Conservation (phyloP, 2,113 vertebrate species). For the Marmota monax region DNA sequence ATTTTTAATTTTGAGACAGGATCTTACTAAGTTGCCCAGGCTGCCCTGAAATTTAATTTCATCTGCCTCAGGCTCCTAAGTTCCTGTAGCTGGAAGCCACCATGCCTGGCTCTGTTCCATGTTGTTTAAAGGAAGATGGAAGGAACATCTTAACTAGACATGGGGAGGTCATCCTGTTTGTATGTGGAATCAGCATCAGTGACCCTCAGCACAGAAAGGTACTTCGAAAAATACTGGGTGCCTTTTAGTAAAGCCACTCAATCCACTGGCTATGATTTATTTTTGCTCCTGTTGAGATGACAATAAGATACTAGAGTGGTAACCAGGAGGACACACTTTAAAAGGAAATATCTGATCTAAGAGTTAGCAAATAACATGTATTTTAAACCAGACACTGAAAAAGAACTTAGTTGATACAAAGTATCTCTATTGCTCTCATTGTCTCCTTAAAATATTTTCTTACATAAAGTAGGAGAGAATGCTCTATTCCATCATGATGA, state of each 20-base stretch:
- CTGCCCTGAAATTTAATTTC: neutral
- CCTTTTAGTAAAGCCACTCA: neutral
- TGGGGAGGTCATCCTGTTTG: neutral
- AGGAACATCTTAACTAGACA: neutral
- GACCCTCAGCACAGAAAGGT: neutral
- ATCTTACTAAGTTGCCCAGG: neutral
- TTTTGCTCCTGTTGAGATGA: neutral
- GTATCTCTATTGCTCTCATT: neutral
- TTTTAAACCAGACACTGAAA: neutral
- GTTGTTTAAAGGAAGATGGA: neutral
- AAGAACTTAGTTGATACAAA: neutral
- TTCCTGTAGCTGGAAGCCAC: neutral
- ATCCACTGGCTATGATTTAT: neutral
- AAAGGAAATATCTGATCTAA: neutral
- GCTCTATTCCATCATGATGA: neutral
- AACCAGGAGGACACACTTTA: neutral
- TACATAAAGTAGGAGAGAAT: neutral
- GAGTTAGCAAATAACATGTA: neutral
- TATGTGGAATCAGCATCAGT: neutral
- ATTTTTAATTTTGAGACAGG: neutral
- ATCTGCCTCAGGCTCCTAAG: neutral
- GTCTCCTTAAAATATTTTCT: conserved; percentile 17
- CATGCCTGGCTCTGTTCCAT: neutral
- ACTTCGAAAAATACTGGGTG: neutral
- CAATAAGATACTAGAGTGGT: neutral